Conservation (phyloP, 2,888 invertebrate species). For the Hemicrepidius hirtus region DNA sequence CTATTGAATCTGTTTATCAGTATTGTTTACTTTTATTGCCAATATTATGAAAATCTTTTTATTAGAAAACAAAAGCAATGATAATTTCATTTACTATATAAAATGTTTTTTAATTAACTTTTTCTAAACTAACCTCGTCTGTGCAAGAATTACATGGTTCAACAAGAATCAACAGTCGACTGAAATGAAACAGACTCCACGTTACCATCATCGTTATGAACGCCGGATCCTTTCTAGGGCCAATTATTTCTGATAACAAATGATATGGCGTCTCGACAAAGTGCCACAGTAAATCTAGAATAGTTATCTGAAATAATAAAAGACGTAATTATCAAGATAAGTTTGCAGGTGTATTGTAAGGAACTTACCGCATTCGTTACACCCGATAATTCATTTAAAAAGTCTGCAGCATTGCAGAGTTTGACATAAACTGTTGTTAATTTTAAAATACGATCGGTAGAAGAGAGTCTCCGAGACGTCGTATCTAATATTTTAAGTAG, state of each 20-base stretch:
- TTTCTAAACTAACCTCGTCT: constrained; percentile 7
- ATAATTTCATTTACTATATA: too few relatives aligned
- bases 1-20: too few relatives aligned
- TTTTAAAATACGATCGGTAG: not conserved
- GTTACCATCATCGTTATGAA: not conserved
- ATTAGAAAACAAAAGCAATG: too few relatives aligned
- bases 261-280: constrained; percentile 18
- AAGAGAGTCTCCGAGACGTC: not conserved
- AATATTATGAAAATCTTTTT: too few relatives aligned
- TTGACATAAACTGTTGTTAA: constrained; percentile 10
- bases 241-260: not conserved
- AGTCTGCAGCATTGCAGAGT: constrained; percentile 13
- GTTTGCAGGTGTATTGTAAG: not conserved
- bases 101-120: too few relatives aligned
- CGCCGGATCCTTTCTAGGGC: not conserved
- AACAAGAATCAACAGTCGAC: constrained; percentile 8
- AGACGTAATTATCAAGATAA: too few relatives aligned
- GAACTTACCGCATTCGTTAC: constrained; percentile 18
- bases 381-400: constrained; percentile 11
- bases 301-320: constrained; percentile 11
- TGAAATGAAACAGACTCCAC: constrained; percentile 5
- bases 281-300: constrained; percentile 14
- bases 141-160: constrained; percentile 23
- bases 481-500: not conserved
- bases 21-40: too few relatives aligned